Evolutionary conservation across 2,113 vertebrate species (phyloP).

Genomic region (Lampris megalopsis): DNA sequence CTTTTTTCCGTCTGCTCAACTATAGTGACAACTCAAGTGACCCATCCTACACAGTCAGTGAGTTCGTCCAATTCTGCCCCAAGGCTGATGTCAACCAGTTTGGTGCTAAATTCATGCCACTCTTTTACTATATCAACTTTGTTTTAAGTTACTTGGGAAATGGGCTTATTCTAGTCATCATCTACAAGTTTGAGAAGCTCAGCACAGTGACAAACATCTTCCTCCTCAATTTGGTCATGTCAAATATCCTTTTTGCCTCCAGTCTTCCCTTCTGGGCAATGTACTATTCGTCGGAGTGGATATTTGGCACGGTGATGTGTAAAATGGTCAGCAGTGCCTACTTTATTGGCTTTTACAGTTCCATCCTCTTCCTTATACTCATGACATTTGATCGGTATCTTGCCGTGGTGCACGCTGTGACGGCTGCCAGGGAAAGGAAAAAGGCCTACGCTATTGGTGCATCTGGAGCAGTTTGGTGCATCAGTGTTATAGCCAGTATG

Average conservation of each 20-base stretch:
- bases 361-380: slow-evolving; percentile 84
- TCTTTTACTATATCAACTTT: slow-evolving; percentile 79
- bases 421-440: slow-evolving; percentile 68
- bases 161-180: slow-evolving; percentile 78
- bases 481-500: slow-evolving; percentile 76
- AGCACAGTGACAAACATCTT: slow-evolving; percentile 82
- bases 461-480: slow-evolving; percentile 68
- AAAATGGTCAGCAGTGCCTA: slow-evolving; percentile 80
- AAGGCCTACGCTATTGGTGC: slow-evolving; percentile 60
- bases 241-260: slow-evolving; percentile 81
- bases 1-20: rapidly evolving
- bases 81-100: slow-evolving; percentile 62
- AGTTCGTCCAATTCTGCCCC: slow-evolving; percentile 24
- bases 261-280: slow-evolving; percentile 82
- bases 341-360: slow-evolving; percentile 83
- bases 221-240: slow-evolving; percentile 82
- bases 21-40: neutral
- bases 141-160: slow-evolving; percentile 81
- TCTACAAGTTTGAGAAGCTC: slow-evolving; percentile 82
- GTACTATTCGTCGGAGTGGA: slow-evolving; percentile 78
- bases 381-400: slow-evolving; percentile 86
- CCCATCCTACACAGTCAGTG: slow-evolving; percentile 32
- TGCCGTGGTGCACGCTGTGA: slow-evolving; percentile 81
- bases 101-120: slow-evolving; percentile 68
- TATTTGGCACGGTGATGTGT: slow-evolving; percentile 78